Percentiles rank a stretch among this genome's conserved stretches.
These are phyloP conservation scores for Lycaon pictus DNA, from an alignment of 2,113 vertebrate genomes.

Conservation along the genomic window DNA sequence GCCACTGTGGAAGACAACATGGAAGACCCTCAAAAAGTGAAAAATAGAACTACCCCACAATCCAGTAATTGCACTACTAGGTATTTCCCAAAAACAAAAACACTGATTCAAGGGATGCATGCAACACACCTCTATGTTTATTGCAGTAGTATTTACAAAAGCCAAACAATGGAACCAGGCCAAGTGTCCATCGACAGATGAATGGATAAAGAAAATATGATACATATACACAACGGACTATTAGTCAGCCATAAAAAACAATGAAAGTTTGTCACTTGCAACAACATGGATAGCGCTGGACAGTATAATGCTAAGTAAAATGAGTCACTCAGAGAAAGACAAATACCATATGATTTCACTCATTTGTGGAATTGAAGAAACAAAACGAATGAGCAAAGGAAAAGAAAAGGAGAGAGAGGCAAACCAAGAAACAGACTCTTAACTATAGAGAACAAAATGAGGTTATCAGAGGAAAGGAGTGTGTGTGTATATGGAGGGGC, in stretches of 20 bases:
- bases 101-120: neutral
- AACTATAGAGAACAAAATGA: neutral
- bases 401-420: neutral
- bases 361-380: neutral
- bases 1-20: neutral
- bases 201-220: neutral
- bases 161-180: neutral
- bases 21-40: neutral
- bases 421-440: neutral
- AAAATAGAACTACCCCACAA: neutral
- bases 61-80: neutral
- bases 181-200: neutral
- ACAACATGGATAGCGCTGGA: neutral
- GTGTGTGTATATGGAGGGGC: neutral
- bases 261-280: neutral
- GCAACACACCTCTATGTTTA: neutral
- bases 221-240: neutral
- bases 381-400: neutral
- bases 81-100: neutral
- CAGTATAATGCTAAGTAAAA: neutral
- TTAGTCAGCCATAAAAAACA: neutral
- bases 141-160: neutral
- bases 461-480: neutral
- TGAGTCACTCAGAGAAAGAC: neutral
- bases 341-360: neutral